Evolutionary conservation across 2,797 vertebrate species (phyloP).

Genomic region (Bradypodion pumilum): DNA sequence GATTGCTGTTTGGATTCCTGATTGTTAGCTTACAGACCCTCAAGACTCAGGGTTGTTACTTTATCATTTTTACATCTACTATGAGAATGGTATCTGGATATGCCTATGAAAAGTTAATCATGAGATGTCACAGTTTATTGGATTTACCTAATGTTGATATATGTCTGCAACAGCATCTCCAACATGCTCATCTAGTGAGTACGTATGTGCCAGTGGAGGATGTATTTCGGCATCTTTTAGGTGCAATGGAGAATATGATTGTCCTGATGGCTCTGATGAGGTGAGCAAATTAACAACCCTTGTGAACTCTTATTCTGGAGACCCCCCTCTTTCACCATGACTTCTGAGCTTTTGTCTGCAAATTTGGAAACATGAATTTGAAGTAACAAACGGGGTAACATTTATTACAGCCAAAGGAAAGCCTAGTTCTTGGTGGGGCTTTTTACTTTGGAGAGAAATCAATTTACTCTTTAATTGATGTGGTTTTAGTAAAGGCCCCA

Average conservation of each 20-base stretch:
- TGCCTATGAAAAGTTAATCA: neutral
- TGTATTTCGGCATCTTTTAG: constrained; percentile 91
- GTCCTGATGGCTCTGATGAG: constrained; percentile 95
- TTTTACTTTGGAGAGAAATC: neutral
- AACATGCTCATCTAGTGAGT: constrained; percentile 93
- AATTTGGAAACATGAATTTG: neutral
- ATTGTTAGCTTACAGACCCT: too few relatives aligned
- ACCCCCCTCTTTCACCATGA: too few relatives aligned
- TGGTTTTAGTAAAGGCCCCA: neutral
- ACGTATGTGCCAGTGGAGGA: constrained; percentile 89
- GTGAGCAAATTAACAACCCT: constrained; percentile 71
- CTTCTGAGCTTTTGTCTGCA: neutral
- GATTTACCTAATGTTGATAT: constrained; percentile 55
- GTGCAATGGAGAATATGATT: constrained; percentile 94
- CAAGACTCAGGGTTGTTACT: too few relatives aligned
- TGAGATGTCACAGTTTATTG: neutral
- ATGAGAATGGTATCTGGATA: too few relatives aligned
- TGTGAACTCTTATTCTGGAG: too few relatives aligned
- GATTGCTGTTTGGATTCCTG: too few relatives aligned
- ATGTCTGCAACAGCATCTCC: constrained; percentile 83
- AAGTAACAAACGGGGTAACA: neutral
- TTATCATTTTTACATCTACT: too few relatives aligned
- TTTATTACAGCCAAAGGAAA: neutral
- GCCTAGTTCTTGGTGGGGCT: neutral
- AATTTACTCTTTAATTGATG: neutral